Conservation (phyloP, 2,888 invertebrate genomes). For the Mythimna loreyi region DNA sequence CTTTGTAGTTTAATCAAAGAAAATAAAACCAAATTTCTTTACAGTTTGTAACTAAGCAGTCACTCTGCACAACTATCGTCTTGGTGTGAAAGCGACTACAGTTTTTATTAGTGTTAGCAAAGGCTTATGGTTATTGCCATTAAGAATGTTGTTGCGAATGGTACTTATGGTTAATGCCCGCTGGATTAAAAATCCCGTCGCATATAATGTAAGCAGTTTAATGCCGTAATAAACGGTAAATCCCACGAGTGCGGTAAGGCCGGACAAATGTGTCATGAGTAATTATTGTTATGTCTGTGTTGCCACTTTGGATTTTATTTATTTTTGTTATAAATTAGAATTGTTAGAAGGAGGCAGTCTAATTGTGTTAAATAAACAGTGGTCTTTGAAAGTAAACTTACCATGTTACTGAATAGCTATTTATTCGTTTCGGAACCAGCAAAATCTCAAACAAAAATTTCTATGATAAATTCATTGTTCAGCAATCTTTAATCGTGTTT, state of each 20-base stretch:
- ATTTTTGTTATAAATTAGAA: too few species aligned
- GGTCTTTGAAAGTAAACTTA: not conserved
- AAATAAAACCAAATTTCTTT: not conserved
- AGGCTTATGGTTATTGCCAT: slow-evolving; percentile 40
- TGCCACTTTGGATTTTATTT: slow-evolving; percentile 51
- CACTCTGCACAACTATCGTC: not conserved
- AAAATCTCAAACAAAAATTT: too few species aligned
- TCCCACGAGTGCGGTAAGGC: slow-evolving; percentile 48
- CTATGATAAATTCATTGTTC: too few species aligned
- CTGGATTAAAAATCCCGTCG: slow-evolving; percentile 55
- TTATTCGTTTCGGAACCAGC: too few species aligned
- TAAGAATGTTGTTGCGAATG: slow-evolving; percentile 42
- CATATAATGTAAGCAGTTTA: slow-evolving; percentile 61
- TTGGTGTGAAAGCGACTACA: slow-evolving; percentile 5
- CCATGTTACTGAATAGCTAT: too few species aligned
- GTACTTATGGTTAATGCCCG: slow-evolving; percentile 41
- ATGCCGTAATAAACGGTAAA: slow-evolving; percentile 63
- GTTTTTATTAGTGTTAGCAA: slow-evolving; percentile 37
- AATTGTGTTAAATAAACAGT: not conserved
- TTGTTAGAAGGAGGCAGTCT: not conserved
- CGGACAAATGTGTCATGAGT: slow-evolving; percentile 45
- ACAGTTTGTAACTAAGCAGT: not conserved
- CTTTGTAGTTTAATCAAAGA: too few species aligned
- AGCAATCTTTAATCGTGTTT: too few species aligned
- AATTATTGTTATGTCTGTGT: slow-evolving; percentile 42